These are phyloP conservation scores for Thymelicus acteon DNA, from an alignment of 2,888 invertebrate species.

Conservation along the genomic window DNA sequence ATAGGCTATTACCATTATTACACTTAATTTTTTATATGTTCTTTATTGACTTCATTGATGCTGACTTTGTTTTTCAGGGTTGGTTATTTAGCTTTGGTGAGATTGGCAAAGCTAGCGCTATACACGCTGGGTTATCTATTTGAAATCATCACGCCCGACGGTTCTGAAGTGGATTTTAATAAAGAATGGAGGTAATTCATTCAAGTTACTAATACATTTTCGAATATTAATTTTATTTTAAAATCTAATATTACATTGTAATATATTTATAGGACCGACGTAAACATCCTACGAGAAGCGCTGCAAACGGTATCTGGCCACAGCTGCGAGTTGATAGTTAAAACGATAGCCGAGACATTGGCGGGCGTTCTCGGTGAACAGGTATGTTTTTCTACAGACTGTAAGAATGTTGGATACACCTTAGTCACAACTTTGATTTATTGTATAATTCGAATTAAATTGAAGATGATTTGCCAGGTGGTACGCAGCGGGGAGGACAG, in stretches of 20 bases:
- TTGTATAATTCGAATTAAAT: constrained; percentile 32
- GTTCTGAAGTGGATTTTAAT: constrained; percentile 69
- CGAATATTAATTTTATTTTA: too few species aligned
- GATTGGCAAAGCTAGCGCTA: constrained; percentile 94
- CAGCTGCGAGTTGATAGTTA: constrained; percentile 92
- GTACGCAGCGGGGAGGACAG: constrained; percentile 69
- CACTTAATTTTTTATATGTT: neutral
- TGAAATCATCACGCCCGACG: constrained; percentile 85
- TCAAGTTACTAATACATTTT: neutral
- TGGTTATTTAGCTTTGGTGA: constrained; percentile 94
- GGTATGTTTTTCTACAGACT: constrained; percentile 63
- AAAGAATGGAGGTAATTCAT: constrained; percentile 67
- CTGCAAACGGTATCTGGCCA: constrained; percentile 93
- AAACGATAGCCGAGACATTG: constrained; percentile 92
- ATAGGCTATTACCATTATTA: neutral
- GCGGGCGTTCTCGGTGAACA: constrained; percentile 92
- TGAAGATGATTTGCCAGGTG: constrained; percentile 56
- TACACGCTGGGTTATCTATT: constrained; percentile 94
- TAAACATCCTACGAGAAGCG: constrained; percentile 91
- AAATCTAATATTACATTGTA: neutral
- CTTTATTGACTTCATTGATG: neutral
- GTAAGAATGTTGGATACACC: neutral
- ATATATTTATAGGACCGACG: constrained; percentile 71
- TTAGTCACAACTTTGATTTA: constrained; percentile 15
- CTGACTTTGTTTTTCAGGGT: constrained; percentile 81